A percentile compares a stretch with the other conserved stretches of the same genome.
Evolutionary conservation across 2,888 invertebrate species (phyloP).

Genomic region (Uropetala carovei): DNA sequence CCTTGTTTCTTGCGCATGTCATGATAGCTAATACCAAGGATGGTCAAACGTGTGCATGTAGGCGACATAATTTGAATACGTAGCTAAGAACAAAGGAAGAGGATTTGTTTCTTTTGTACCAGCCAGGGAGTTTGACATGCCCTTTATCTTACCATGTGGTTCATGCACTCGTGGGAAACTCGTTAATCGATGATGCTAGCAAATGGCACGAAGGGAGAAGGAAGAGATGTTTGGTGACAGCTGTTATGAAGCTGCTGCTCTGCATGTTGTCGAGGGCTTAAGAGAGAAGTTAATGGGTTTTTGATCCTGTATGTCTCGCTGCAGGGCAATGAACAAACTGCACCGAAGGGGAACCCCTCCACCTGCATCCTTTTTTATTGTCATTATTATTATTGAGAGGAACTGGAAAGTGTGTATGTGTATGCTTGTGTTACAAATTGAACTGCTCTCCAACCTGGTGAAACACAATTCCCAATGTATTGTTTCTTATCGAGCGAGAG

Average conservation of each 20-base stretch:
- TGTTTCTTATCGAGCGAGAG: conserved; percentile 62
- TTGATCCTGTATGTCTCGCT: conserved; percentile 54
- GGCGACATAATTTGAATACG: neutral
- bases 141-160: conserved; percentile 42
- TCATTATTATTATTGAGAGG: conserved; percentile 59
- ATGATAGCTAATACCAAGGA: neutral
- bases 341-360: conserved; percentile 47
- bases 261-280: conserved; percentile 53
- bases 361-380: conserved; percentile 57
- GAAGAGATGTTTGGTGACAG: conserved; percentile 52
- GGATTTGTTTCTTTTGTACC: conserved; percentile 29
- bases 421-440: conserved; percentile 64
- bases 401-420: conserved; percentile 64
- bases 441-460: conserved; percentile 61
- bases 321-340: conserved; percentile 43
- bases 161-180: neutral
- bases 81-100: neutral
- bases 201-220: conserved; percentile 52
- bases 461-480: conserved; percentile 50
- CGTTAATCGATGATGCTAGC: neutral
- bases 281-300: conserved; percentile 58
- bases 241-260: conserved; percentile 50
- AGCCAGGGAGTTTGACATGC: conserved; percentile 43
- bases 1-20: conserved; percentile 30
- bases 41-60: neutral